Percentiles rank a stretch among this genome's conserved stretches.
phyloP scores from a whole-genome alignment of 2,113 vertebrate genomes.

The Cathartes aura region DNA sequence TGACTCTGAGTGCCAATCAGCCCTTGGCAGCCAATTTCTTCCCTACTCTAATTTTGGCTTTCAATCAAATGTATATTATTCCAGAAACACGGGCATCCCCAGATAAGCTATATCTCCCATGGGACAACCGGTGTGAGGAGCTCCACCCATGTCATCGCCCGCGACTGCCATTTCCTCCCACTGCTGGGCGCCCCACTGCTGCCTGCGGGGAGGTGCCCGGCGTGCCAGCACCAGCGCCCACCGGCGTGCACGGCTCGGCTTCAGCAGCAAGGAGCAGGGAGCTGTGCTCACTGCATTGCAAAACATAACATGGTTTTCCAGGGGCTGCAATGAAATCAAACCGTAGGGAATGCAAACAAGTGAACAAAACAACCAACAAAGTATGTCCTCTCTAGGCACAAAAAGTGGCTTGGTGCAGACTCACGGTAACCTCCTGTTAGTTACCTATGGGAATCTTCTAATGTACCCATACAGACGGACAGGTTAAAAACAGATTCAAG shows the following conservation, averaged over 20 bases:
- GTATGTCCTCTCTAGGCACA: background rate
- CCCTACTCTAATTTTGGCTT: conserved; percentile 18
- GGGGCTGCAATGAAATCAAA: background rate
- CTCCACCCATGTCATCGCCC: background rate
- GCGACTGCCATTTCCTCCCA: background rate
- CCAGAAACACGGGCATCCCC: conserved; percentile 53
- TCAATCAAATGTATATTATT: conserved; percentile 68
- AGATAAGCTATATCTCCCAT: conserved; percentile 81
- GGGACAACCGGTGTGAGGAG: conserved; percentile 61
- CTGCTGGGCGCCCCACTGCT: background rate
- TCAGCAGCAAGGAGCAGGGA: background rate
- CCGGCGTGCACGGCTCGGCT: rapidly evolving
- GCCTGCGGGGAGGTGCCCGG: background rate
- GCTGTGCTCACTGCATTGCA: background rate
- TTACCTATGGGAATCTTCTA: background rate
- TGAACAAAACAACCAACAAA: background rate
- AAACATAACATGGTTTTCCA: background rate
- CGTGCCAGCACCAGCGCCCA: rapidly evolving
- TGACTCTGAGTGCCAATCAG: conserved; percentile 25
- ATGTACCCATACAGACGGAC: background rate
- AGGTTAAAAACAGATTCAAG: background rate
- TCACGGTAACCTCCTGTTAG: background rate
- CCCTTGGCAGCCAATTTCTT: conserved; percentile 17
- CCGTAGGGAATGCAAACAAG: background rate
- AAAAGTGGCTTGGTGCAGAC: background rate